Conservation (phyloP, 1,140 invertebrate genomes). For the Drosophila triauraria region DNA sequence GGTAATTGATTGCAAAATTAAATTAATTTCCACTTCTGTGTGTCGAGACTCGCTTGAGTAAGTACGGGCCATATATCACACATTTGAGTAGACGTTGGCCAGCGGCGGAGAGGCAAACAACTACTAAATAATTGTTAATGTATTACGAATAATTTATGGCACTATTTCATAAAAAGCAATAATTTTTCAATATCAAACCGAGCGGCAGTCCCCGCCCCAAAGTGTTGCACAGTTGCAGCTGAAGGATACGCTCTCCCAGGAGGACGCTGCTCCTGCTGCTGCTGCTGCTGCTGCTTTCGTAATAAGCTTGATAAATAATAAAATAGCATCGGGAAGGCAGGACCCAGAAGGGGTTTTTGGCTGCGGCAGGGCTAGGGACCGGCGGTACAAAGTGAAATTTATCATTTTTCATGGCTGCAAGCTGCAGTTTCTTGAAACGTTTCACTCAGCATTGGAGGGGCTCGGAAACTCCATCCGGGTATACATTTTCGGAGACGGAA, state of each 20-base stretch:
- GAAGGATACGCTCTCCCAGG: constrained; percentile 44
- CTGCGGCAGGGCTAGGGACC: neutral
- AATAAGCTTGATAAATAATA: constrained; percentile 84
- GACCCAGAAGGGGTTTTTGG: constrained; percentile 1
- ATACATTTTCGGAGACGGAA: constrained; percentile 61
- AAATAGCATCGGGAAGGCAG: constrained; percentile 56
- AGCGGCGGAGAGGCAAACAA: constrained; percentile 62
- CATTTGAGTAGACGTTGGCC: constrained; percentile 64
- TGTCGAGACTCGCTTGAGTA: constrained; percentile 63
- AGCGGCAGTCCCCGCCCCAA: constrained; percentile 62
- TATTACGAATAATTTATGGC: constrained; percentile 83
- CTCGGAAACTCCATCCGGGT: constrained; percentile 19
- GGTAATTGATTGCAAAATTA: constrained; percentile 76
- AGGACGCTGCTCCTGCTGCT: constrained; percentile 65
- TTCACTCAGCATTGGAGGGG: constrained; percentile 64
- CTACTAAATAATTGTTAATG: constrained; percentile 83
- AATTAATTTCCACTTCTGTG: constrained; percentile 65
- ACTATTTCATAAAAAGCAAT: constrained; percentile 83
- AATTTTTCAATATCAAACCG: constrained; percentile 83
- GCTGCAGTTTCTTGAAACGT: constrained; percentile 82
- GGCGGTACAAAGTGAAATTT: constrained; percentile 72
- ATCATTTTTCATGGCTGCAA: constrained; percentile 82
- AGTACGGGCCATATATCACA: constrained; percentile 73
- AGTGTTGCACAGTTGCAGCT: constrained; percentile 72
- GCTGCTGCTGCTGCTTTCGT: constrained; percentile 72